These are phyloP conservation scores for Torymus aiolomorphi DNA, from an alignment of 2,888 invertebrate genomes.

Conservation along the genomic window DNA sequence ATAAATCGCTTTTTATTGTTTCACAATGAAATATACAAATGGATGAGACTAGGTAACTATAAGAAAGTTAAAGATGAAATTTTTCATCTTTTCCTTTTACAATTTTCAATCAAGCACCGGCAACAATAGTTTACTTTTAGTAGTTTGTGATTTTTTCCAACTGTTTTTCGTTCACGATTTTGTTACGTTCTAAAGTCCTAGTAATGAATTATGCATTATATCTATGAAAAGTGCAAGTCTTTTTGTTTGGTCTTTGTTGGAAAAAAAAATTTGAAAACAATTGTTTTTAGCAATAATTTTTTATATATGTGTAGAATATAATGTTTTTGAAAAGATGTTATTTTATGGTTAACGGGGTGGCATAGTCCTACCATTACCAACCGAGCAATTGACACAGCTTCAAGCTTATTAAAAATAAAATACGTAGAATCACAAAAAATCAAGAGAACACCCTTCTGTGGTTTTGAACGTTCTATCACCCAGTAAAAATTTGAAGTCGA, in stretches of 20 bases:
- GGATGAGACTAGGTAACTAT: conserved; percentile 58
- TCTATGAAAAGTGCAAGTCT: conserved; percentile 56
- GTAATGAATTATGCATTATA: conserved; percentile 44
- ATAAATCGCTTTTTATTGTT: conserved; percentile 71
- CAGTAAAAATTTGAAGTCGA: no score
- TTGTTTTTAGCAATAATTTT: conserved; percentile 45
- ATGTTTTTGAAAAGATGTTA: conserved; percentile 38
- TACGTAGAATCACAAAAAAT: no score
- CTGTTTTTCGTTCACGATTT: conserved; percentile 38
- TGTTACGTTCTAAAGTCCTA: conserved; percentile 43
- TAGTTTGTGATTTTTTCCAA: conserved; percentile 46
- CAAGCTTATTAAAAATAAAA: no score
- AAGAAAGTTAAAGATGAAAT: conserved; percentile 48
- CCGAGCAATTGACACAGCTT: no score
- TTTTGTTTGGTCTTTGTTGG: conserved; percentile 45
- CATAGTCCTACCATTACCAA: no score
- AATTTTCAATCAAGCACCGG: conserved; percentile 47
- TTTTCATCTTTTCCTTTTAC: conserved; percentile 40
- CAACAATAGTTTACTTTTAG: conserved; percentile 48
- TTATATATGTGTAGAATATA: conserved; percentile 25
- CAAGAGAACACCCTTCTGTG: no score
- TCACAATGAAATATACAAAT: conserved; percentile 72
- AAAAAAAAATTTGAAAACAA: conserved; percentile 40
- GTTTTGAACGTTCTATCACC: no score
- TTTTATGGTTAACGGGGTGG: no score